These are phyloP conservation scores for Sebastolobus alascanus DNA, from an alignment of 2,797 vertebrate genomes.

Conservation along the genomic window DNA sequence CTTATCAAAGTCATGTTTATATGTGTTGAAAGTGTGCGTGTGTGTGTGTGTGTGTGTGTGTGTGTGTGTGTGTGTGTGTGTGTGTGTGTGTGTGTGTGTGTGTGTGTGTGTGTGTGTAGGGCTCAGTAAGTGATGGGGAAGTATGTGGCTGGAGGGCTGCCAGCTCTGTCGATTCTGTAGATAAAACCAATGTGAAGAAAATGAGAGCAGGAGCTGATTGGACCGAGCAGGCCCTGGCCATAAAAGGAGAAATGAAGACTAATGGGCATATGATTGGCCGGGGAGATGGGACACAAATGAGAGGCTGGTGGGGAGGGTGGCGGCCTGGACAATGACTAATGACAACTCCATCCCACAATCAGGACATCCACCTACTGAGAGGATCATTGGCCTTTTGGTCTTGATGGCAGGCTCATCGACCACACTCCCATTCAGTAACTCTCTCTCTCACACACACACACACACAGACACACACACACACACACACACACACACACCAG, in stretches of 20 bases:
- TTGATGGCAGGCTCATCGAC: conserved; percentile 47
- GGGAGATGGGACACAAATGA: conserved; percentile 77
- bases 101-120: not conserved
- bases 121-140: conserved; percentile 59
- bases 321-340: conserved; percentile 62
- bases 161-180: conserved; percentile 70
- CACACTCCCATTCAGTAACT: conserved; percentile 2
- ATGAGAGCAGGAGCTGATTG: conserved; percentile 69
- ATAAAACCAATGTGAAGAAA: conserved; percentile 71
- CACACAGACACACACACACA: not conserved
- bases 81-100: not conserved
- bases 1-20: not conserved
- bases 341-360: conserved; percentile 55
- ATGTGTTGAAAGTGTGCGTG: not conserved
- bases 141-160: conserved; percentile 58
- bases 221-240: conserved; percentile 59
- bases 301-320: conserved; percentile 29
- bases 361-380: conserved; percentile 58
- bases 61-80: not conserved
- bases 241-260: conserved; percentile 81
- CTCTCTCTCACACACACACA: not conserved
- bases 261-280: conserved; percentile 78
- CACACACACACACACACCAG: conserved; percentile 2
- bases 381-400: conserved; percentile 65
- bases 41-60: not conserved